phyloP scores from a whole-genome alignment of 2,888 invertebrate species.

The Orthosia gracilis region DNA sequence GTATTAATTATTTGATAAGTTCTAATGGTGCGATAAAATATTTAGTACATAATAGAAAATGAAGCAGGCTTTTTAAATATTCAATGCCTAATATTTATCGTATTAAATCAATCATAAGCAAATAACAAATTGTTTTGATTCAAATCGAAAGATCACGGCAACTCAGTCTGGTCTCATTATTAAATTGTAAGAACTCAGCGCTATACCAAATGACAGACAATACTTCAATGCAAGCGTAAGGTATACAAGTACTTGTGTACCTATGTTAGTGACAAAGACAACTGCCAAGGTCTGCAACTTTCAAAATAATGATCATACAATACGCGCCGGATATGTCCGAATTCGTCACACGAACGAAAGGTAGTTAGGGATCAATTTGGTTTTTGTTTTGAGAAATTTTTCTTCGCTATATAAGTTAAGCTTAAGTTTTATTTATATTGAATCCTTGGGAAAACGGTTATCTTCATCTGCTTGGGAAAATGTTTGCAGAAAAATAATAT shows the following conservation, averaged over 20 bases:
- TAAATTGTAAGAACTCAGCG: background rate
- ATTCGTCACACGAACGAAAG: constrained; percentile 28
- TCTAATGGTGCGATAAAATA: no score
- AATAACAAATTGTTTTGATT: background rate
- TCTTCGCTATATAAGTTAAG: background rate
- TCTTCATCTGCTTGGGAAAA: no score
- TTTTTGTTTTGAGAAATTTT: background rate
- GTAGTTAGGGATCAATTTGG: constrained; percentile 5
- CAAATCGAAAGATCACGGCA: background rate
- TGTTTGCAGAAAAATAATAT: no score
- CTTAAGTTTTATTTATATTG: no score
- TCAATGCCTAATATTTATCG: background rate
- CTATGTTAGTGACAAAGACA: constrained; percentile 39
- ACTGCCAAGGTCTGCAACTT: constrained; percentile 55
- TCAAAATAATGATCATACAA: constrained; percentile 45
- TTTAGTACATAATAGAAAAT: background rate
- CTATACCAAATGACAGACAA: constrained; percentile 15
- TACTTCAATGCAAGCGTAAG: constrained; percentile 13
- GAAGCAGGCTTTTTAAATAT: background rate
- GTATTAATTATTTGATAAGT: no score
- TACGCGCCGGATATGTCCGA: constrained; percentile 34
- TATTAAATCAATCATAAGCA: background rate
- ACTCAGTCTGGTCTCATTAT: constrained; percentile 1
- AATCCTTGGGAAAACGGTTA: background rate
- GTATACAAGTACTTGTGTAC: constrained; percentile 15